phyloP scores from a whole-genome alignment of 1,140 invertebrate species.

The Telenomus remus region DNA sequence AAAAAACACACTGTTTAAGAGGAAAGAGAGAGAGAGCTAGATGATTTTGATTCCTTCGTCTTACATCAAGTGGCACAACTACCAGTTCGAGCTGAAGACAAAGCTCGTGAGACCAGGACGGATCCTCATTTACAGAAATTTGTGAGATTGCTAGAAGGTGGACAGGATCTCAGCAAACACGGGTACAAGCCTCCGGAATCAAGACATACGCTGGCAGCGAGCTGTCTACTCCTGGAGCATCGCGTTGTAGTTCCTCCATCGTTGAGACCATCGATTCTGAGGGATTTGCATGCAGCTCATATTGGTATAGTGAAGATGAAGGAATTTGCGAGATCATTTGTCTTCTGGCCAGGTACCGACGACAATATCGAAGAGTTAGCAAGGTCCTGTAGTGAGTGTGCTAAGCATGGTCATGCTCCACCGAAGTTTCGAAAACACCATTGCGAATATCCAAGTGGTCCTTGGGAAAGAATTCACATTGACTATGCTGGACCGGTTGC shows the following conservation, averaged over 20 bases:
- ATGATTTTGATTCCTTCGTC: too few species aligned
- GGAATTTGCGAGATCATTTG: conserved; percentile 69
- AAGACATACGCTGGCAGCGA: background rate
- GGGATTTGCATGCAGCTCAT: conserved; percentile 71
- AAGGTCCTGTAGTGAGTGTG: conserved; percentile 22
- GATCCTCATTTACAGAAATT: background rate
- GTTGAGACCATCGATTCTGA: background rate
- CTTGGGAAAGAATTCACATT: conserved; percentile 71
- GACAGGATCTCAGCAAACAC: background rate
- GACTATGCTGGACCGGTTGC: conserved; percentile 72
- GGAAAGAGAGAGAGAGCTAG: background rate
- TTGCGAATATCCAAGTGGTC: conserved; percentile 58
- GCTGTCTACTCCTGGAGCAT: background rate
- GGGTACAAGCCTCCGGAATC: background rate
- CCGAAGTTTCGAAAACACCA: conserved; percentile 31
- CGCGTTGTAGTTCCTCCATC: background rate
- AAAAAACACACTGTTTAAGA: background rate
- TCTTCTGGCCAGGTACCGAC: conserved; percentile 65
- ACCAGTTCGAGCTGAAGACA: conserved; percentile 8
- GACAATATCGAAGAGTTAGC: conserved; percentile 64
- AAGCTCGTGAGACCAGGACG: conserved; percentile 27
- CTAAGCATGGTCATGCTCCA: conserved; percentile 22
- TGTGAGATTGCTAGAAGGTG: background rate
- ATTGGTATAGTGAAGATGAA: conserved; percentile 75
- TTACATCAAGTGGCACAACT: too few species aligned